Percentiles rank a stretch among this genome's conserved stretches.
Conservation (phyloP, 2,888 invertebrate genomes). For the Stomorhina lunata region DNA sequence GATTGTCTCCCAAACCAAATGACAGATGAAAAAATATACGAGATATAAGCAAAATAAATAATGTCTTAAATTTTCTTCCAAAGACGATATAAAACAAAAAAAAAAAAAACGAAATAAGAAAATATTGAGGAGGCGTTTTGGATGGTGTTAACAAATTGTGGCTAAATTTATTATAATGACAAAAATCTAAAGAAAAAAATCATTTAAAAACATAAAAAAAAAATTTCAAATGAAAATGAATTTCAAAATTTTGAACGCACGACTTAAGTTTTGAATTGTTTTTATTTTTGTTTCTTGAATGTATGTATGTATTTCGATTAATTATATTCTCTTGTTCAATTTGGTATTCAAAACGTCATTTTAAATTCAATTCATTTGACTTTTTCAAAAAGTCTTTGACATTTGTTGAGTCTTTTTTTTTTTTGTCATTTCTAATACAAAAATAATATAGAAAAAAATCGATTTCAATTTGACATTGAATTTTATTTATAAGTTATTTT, state of each 20-base stretch:
- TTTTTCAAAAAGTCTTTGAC: constrained; percentile 49
- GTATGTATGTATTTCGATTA: no score
- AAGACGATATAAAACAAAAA: constrained; percentile 1
- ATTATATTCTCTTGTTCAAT: neutral
- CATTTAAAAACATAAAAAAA: neutral
- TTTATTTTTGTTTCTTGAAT: neutral
- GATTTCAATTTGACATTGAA: constrained; percentile 33
- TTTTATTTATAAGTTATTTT: neutral
- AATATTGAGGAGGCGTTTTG: constrained; percentile 39
- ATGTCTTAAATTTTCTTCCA: neutral
- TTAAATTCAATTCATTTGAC: neutral
- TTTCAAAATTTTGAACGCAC: constrained; percentile 27
- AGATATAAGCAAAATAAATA: neutral
- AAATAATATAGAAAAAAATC: neutral
- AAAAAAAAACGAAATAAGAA: neutral
- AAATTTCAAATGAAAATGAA: neutral
- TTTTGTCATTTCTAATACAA: neutral
- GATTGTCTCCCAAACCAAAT: neutral
- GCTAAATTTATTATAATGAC: constrained; percentile 1
- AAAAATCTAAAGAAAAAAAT: neutral
- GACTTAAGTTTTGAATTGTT: neutral
- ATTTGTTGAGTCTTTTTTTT: neutral
- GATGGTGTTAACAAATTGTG: constrained; percentile 50
- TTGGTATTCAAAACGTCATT: constrained; percentile 23
- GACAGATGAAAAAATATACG: neutral